Evolutionary conservation across 2,797 vertebrate species (phyloP).

Genomic region (Sebastes minor): DNA sequence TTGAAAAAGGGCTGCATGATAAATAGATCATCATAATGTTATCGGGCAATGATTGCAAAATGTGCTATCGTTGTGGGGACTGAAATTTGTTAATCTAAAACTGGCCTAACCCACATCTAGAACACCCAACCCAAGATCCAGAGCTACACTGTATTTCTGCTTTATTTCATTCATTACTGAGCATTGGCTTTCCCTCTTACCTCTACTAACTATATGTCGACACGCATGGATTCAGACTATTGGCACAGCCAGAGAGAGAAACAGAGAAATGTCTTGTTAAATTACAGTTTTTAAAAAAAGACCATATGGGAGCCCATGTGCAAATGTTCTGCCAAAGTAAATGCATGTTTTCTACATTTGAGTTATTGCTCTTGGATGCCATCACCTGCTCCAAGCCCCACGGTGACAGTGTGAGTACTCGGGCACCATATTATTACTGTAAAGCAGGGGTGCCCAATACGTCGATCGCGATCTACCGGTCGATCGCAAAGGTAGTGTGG

Average conservation of each 20-base stretch:
- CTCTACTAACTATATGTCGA: too few relatives aligned
- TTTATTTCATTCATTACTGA: background rate
- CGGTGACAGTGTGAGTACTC: background rate
- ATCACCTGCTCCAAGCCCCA: background rate
- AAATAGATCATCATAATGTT: background rate
- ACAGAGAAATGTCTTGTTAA: background rate
- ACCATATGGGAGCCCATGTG: background rate
- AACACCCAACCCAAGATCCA: background rate
- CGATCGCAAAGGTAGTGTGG: too few relatives aligned
- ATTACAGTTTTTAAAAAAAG: background rate
- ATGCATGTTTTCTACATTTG: background rate
- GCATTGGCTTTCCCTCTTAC: background rate
- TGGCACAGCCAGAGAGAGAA: background rate
- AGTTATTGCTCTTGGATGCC: background rate
- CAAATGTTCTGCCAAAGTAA: background rate
- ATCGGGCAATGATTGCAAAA: background rate
- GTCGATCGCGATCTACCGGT: too few relatives aligned
- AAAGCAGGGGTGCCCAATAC: too few relatives aligned
- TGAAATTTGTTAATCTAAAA: background rate
- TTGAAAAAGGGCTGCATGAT: background rate
- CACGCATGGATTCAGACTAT: background rate
- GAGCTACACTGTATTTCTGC: background rate
- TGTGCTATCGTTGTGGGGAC: background rate
- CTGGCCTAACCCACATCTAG: background rate
- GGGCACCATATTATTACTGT: background rate